Conservation (phyloP, 1,140 invertebrate species). For the Cotesia typhae region DNA sequence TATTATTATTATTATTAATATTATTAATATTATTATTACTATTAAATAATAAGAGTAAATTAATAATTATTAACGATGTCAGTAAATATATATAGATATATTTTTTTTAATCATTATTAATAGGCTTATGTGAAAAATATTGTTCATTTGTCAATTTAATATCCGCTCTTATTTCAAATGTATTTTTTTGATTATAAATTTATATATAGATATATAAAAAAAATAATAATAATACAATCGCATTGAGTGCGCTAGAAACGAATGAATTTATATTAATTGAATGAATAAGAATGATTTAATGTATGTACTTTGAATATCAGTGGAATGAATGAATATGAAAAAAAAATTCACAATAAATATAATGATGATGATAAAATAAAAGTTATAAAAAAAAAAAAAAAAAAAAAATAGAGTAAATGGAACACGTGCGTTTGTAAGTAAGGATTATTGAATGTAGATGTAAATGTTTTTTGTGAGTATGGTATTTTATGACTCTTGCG, state of each 20-base stretch:
- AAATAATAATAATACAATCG: constrained; percentile 12
- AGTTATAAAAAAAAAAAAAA: background rate
- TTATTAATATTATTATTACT: too few species aligned
- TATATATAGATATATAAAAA: background rate
- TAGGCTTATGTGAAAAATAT: background rate
- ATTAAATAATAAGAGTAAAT: too few species aligned
- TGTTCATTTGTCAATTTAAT: constrained; percentile 2
- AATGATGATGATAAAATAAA: background rate
- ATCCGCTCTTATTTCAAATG: constrained; percentile 9
- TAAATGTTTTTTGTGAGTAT: constrained; percentile 45
- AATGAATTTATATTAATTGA: constrained; percentile 20
- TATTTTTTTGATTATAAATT: constrained; percentile 13
- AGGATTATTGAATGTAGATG: constrained; percentile 24
- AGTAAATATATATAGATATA: too few species aligned
- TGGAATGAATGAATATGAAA: constrained; percentile 1
- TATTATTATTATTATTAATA: too few species aligned
- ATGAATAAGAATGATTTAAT: constrained; percentile 3
- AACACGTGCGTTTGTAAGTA: constrained; percentile 15
- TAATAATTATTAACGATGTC: too few species aligned
- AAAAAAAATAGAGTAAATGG: constrained; percentile 14
- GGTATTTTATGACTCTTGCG: constrained; percentile 45
- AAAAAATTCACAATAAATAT: background rate
- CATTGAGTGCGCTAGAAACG: constrained; percentile 23
- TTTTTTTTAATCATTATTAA: too few species aligned
- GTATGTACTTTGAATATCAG: constrained; percentile 1